phyloP scores from a whole-genome alignment of 2,113 vertebrate species.

The Chaetops frenatus region DNA sequence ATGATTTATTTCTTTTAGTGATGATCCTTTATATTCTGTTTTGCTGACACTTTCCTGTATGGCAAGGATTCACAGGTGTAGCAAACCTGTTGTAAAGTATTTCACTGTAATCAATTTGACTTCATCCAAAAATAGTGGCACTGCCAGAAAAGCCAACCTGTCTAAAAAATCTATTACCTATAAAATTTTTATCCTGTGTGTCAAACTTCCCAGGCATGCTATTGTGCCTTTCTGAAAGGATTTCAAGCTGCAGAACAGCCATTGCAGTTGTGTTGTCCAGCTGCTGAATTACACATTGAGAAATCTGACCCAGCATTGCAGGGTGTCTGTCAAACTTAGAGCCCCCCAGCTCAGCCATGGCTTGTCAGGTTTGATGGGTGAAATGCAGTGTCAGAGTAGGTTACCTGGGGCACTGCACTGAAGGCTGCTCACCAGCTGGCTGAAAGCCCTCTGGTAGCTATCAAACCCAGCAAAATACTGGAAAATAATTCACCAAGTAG shows the following conservation, averaged over 20 bases:
- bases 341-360: not conserved
- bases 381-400: not conserved
- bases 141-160: not conserved
- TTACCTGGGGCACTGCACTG: not conserved
- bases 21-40: not conserved
- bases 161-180: not conserved
- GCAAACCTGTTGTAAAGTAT: not conserved
- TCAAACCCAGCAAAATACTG: not conserved
- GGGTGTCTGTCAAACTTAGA: not conserved
- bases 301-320: not conserved
- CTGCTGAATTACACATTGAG: constrained; percentile 13
- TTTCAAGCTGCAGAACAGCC: not conserved
- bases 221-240: not conserved
- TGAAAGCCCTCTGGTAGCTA: not conserved
- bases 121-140: not conserved
- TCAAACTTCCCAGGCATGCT: not conserved
- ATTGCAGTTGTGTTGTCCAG: not conserved
- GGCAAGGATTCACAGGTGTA: not conserved
- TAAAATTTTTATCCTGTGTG: not conserved
- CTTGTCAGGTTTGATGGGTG: not conserved
- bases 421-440: not conserved
- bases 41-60: not conserved
- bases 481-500: not conserved
- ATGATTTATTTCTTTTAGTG: not conserved
- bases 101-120: not conserved